phyloP scores from a whole-genome alignment of 2,888 invertebrate genomes.

The Oscheius myriophilus region DNA sequence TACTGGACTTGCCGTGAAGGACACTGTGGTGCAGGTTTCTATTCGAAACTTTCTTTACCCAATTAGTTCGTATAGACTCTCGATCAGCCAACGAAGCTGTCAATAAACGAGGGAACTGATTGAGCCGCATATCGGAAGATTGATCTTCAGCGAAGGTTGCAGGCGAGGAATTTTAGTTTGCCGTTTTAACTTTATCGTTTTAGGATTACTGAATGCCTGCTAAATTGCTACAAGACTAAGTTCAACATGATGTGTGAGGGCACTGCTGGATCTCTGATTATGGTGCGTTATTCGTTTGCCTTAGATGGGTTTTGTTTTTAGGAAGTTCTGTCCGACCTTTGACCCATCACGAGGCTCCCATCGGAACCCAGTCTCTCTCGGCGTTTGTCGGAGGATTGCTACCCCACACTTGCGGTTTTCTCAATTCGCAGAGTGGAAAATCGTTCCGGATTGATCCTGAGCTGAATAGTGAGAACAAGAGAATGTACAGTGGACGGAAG shows the following conservation, averaged over 20 bases:
- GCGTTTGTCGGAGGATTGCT: conserved; percentile 19
- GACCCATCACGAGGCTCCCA: neutral
- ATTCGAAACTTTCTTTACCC: no score
- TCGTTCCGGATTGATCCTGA: conserved; percentile 13
- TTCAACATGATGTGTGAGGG: conserved; percentile 33
- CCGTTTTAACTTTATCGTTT: no score
- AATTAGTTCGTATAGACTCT: no score
- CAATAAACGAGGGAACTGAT: conserved; percentile 18
- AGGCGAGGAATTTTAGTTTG: conserved; percentile 13
- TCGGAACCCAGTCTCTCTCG: conserved; percentile 4
- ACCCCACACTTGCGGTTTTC: conserved; percentile 18
- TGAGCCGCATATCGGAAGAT: conserved; percentile 27
- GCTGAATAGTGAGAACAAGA: conserved; percentile 15
- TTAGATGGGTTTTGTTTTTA: no score
- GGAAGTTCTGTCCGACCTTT: no score
- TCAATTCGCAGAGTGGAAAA: conserved; percentile 5
- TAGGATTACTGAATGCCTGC: conserved; percentile 26
- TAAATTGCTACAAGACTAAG: conserved; percentile 28
- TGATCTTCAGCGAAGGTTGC: conserved; percentile 28
- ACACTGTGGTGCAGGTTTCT: conserved; percentile 22
- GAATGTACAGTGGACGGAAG: conserved; percentile 24
- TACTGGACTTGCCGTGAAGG: conserved; percentile 27
- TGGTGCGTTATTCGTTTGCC: no score
- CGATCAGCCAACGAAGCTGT: neutral
- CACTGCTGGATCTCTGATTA: conserved; percentile 26